A percentile compares a stretch with the other conserved stretches of the same genome.
These are phyloP conservation scores for Neopipo cinnamomea DNA, from an alignment of 2,113 vertebrate genomes.

Conservation along the genomic window DNA sequence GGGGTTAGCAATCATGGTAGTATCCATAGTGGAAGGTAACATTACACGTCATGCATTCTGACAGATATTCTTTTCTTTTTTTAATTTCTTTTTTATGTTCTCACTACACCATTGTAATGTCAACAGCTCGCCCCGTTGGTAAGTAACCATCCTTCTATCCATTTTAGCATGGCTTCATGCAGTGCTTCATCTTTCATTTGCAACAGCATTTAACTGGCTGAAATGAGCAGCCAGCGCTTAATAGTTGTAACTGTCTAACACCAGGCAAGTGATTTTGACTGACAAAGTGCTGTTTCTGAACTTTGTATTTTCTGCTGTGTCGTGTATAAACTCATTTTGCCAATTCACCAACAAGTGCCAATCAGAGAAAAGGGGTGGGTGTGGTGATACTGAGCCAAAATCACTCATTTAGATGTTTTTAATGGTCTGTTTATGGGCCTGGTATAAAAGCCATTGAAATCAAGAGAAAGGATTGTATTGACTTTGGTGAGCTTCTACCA, in stretches of 20 bases:
- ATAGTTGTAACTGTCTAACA: conserved; percentile 28
- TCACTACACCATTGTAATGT: conserved; percentile 97
- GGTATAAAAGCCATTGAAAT: background rate
- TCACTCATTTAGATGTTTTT: background rate
- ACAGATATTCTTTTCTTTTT: conserved; percentile 86
- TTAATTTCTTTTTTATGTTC: conserved; percentile 84
- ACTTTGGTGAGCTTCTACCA: conserved; percentile 21
- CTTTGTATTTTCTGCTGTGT: conserved; percentile 34
- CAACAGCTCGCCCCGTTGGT: conserved; percentile 97
- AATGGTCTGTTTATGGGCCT: background rate
- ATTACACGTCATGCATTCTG: conserved; percentile 92
- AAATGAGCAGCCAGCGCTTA: background rate
- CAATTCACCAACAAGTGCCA: background rate
- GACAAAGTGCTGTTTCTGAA: conserved; percentile 7
- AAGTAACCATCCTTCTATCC: conserved; percentile 97
- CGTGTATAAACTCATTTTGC: background rate
- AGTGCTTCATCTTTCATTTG: conserved; percentile 78
- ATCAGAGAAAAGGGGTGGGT: background rate
- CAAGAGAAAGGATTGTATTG: background rate
- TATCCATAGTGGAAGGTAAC: conserved; percentile 76
- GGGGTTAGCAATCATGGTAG: conserved; percentile 66
- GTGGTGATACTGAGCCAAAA: background rate
- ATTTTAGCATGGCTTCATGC: conserved; percentile 85
- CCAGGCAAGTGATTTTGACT: conserved; percentile 20
- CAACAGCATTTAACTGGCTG: conserved; percentile 53